phyloP scores from a whole-genome alignment of 2,113 vertebrate genomes.

The Strigops habroptila region DNA sequence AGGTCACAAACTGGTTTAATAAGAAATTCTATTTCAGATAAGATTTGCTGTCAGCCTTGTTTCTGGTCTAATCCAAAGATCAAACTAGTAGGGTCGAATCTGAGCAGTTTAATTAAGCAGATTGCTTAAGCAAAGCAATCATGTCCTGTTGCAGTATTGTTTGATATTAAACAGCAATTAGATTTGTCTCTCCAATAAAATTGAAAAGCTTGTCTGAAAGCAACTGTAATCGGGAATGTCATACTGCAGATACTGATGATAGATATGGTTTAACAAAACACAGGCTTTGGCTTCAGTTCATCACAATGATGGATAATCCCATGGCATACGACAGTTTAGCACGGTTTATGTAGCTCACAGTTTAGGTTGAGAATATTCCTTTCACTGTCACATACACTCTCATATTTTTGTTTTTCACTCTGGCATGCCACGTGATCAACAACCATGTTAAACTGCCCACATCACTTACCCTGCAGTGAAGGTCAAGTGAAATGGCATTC shows the following conservation, averaged over 20 bases:
- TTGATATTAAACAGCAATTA: slow-evolving; percentile 28
- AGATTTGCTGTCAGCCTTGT: background rate
- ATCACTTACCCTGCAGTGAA: background rate
- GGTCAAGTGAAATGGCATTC: background rate
- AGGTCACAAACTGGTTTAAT: background rate
- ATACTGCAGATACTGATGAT: background rate
- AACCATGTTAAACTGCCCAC: background rate
- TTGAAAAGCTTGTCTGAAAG: background rate
- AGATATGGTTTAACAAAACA: background rate
- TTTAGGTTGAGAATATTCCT: background rate
- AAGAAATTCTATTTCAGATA: background rate
- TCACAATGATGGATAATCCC: background rate
- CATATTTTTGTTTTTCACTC: fast-evolving
- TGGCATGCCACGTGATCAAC: background rate
- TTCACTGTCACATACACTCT: fast-evolving
- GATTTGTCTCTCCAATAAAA: background rate
- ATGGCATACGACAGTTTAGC: background rate
- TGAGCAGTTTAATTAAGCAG: background rate
- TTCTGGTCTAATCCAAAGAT: background rate
- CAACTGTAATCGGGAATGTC: background rate
- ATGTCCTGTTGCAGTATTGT: background rate
- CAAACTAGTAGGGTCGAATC: background rate
- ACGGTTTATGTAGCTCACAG: background rate
- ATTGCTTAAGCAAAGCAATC: slow-evolving; percentile 23
- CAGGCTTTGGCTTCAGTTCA: background rate